A percentile compares a stretch with the other conserved stretches of the same genome.
These are phyloP conservation scores for Drosophila chauvacae DNA, from an alignment of 1,140 invertebrate genomes.

Conservation along the genomic window DNA sequence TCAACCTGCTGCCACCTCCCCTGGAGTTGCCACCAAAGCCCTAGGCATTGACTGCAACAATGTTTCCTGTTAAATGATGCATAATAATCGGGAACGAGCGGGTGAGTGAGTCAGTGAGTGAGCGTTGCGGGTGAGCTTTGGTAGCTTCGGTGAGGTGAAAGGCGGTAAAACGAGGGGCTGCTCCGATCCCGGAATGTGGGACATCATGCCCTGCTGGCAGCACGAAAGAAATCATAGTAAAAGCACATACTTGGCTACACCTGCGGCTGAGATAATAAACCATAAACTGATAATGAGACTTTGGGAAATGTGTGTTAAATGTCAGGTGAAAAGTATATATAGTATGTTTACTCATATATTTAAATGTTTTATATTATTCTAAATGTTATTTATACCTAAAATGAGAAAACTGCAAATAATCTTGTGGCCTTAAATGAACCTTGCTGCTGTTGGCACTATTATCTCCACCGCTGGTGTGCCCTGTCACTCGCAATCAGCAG, in stretches of 20 bases:
- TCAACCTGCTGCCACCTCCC: constrained; percentile 1
- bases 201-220: constrained; percentile 54
- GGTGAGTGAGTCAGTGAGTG: constrained; percentile 36
- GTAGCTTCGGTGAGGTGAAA: constrained; percentile 52
- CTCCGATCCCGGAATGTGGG: constrained; percentile 55
- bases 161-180: constrained; percentile 19
- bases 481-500: constrained; percentile 45
- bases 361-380: not conserved
- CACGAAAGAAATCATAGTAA: constrained; percentile 66
- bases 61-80: constrained; percentile 82
- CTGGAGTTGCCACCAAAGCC: constrained; percentile 23
- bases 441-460: not conserved
- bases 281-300: not conserved
- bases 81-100: constrained; percentile 68
- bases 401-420: not conserved
- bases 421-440: not conserved
- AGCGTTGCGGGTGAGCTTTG: constrained; percentile 73
- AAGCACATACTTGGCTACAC: constrained; percentile 24
- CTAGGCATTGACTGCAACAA: constrained; percentile 80
- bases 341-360: too few relatives aligned
- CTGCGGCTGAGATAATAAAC: constrained; percentile 12
- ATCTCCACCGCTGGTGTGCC: constrained; percentile 25
- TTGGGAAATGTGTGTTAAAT: not conserved
- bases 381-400: not conserved
- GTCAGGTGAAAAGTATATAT: not conserved